Conservation (phyloP, 35 echinoderm and acorn worm species). For the Patiria miniata region DNA sequence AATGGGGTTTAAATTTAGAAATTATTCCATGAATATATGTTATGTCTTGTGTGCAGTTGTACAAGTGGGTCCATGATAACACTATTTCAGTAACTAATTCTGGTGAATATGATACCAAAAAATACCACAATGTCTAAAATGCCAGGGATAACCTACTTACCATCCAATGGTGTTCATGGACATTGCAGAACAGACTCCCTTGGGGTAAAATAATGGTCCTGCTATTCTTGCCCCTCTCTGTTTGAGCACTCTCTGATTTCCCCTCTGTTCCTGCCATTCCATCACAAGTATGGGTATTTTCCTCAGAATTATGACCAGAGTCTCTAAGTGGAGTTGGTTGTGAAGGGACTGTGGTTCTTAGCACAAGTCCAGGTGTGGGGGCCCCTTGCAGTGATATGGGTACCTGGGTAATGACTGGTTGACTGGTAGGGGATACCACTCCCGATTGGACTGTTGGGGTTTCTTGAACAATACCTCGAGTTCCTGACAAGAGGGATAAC, state of each 20-base stretch:
- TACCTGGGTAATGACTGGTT: not conserved
- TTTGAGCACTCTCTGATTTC: not conserved
- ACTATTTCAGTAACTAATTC: too few relatives aligned
- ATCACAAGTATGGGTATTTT: not conserved
- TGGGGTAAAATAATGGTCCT: constrained; percentile 16
- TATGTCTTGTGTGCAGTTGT: too few relatives aligned
- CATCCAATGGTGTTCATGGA: constrained; percentile 94
- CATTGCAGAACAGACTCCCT: constrained; percentile 91
- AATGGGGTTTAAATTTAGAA: too few relatives aligned
- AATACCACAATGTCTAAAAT: too few relatives aligned
- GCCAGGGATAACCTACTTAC: constrained; percentile 40
- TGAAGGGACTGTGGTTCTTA: not conserved
- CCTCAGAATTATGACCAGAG: not conserved
- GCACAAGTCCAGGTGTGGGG: not conserved
- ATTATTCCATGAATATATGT: too few relatives aligned
- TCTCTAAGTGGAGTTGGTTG: not conserved
- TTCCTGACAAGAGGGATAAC: too few relatives aligned
- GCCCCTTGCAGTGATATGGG: not conserved
- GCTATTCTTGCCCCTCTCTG: constrained; percentile 23
- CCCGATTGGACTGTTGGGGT: not conserved
- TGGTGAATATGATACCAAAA: too few relatives aligned
- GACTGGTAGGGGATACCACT: constrained; percentile 5
- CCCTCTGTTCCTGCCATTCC: not conserved
- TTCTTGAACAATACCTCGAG: too few relatives aligned
- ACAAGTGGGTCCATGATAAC: too few relatives aligned